Evolutionary conservation across 2,797 vertebrate genomes (phyloP).

Genomic region (Malacoraja senta): DNA sequence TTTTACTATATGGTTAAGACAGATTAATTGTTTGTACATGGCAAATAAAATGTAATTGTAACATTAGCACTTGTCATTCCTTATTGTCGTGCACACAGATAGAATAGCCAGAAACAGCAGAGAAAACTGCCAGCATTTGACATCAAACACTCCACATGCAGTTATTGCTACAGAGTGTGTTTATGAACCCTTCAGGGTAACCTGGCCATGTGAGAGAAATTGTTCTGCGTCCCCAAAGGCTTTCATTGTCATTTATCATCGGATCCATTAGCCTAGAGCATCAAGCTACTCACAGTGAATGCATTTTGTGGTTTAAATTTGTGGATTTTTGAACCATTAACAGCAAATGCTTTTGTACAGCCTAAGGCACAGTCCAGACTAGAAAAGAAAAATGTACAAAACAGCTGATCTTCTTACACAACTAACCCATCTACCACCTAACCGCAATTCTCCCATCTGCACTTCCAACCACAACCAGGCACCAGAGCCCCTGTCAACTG

Average conservation of each 20-base stretch:
- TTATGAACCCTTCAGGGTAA: conserved; percentile 51
- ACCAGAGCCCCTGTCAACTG: conserved; percentile 51
- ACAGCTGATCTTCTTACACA: conserved; percentile 59
- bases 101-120: not conserved
- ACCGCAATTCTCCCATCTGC: conserved; percentile 55
- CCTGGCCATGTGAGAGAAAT: conserved; percentile 49
- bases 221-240: conserved; percentile 54
- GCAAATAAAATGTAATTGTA: not conserved
- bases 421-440: conserved; percentile 54
- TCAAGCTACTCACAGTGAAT: conserved; percentile 47
- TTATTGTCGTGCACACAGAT: not conserved
- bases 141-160: not conserved
- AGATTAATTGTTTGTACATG: not conserved
- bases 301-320: conserved; percentile 45
- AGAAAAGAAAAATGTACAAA: conserved; percentile 45
- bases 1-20: not conserved
- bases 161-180: not conserved
- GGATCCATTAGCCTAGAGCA: conserved; percentile 54
- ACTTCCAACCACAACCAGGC: conserved; percentile 61
- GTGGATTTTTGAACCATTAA: conserved; percentile 36
- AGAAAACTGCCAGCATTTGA: not conserved
- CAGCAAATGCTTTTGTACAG: conserved; percentile 16
- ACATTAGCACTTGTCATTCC: not conserved
- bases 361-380: conserved; percentile 41
- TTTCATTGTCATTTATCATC: conserved; percentile 57